These are phyloP conservation scores for Discoglossus pictus DNA, from an alignment of 2,797 vertebrate genomes.

Conservation along the genomic window DNA sequence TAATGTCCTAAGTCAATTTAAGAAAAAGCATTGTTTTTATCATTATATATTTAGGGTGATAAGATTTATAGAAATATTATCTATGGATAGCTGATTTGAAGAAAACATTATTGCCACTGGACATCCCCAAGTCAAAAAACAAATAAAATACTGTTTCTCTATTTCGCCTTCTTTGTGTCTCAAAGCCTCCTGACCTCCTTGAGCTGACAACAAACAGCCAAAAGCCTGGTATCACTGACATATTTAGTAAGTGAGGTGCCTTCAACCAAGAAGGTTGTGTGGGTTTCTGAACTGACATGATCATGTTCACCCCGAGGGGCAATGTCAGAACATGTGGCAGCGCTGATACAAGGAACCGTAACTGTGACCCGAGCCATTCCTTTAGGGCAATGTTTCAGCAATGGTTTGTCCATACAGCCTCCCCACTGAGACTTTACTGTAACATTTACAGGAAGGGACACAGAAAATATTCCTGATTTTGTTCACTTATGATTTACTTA, in stretches of 20 bases:
- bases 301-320: conserved; percentile 51
- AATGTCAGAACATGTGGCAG: conserved; percentile 41
- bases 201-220: conserved; percentile 54
- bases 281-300: conserved; percentile 41
- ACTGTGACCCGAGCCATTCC: conserved; percentile 41
- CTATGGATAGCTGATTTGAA: neutral
- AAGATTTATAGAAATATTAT: neutral
- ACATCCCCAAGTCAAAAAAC: neutral
- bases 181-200: conserved; percentile 21
- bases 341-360: conserved; percentile 46
- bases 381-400: conserved; percentile 57
- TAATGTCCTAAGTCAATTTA: too few species aligned
- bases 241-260: conserved; percentile 38
- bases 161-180: conserved; percentile 22
- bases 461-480: conserved; percentile 18
- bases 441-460: conserved; percentile 32
- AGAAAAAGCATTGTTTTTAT: too few species aligned
- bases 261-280: conserved; percentile 45
- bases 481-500: too few species aligned
- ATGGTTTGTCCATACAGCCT: conserved; percentile 54
- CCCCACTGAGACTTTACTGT: conserved; percentile 33
- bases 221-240: conserved; percentile 54
- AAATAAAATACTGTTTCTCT: conserved; percentile 16
- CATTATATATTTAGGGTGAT: too few species aligned
- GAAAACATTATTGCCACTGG: neutral